Evolutionary conservation across 2,888 invertebrate species (phyloP), one percentile per base, ranked within the genome.

Genomic region (Nomada goodeniana): DNA sequence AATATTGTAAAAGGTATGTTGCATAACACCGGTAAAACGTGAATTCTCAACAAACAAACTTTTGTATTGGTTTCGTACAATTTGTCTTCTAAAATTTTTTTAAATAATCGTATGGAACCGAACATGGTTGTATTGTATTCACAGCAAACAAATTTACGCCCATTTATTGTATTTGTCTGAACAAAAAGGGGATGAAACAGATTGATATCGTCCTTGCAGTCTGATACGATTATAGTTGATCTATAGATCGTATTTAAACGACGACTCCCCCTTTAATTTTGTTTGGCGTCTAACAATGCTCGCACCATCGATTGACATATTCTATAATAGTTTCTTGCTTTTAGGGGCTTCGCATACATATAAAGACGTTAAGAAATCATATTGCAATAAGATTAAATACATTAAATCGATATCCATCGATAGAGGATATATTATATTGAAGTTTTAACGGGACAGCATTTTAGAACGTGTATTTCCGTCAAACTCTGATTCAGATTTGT

Each of bases 401-500:
- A 61, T 53, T 52, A 23, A 77, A 76, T 9, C 72, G 26, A 42
- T 71, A 47, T 53, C 52, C 60, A 73, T 67, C 29, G 36, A 65
- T 23, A 64, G 42, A 13, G 47, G 47, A 20, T 11, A 23, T 74
- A 36, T 36, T 36, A 36, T 36, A 52, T 65, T 47, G 18, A 53
- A 18, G 13, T 64, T 70, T 44, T 29, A 61, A 76, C 53, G 26
- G 13, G 29, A 61, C 23, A 61, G 36, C 68, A 26, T 26, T 60
- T 11, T 26, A 47, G 29, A 36, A 50, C 36, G 23, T 18, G 53
- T 10, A 50, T 69, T n/a, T 29, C 26, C 15, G 60, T 57, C 42
- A 67, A 52, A 73, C 36, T 61, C 52, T 55, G 55, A 44, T 55
- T 44, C 55, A 57, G 29, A 76, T 79, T 69, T 79, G 64, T 73